A percentile compares a stretch with the other conserved stretches of the same genome.
Evolutionary conservation across 2,113 vertebrate species (phyloP).

Genomic region (Cinclus mexicanus): DNA sequence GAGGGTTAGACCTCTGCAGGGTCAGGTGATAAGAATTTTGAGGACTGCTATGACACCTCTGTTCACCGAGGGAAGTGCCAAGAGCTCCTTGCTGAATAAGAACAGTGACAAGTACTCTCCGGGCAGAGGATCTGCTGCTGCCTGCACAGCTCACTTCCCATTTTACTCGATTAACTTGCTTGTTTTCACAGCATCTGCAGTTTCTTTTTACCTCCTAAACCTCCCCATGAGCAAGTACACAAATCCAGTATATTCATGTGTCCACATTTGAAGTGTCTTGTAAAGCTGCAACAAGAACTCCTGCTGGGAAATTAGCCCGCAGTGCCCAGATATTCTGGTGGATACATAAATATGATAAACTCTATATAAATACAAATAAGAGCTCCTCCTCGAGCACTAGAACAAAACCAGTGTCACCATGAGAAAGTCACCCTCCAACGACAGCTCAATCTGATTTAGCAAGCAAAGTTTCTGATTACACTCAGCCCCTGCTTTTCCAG

Average conservation of each 20-base stretch:
- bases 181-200: neutral
- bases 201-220: neutral
- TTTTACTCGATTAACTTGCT: neutral
- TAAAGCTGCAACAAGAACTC: neutral
- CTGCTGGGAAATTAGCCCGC: neutral
- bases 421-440: neutral
- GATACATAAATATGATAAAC: neutral
- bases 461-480: slow-evolving; percentile 18
- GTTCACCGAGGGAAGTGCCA: neutral
- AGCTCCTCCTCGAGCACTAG: neutral
- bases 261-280: neutral
- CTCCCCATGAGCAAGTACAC: neutral
- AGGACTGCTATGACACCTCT: neutral
- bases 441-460: neutral
- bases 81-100: neutral
- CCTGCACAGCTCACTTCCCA: neutral
- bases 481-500: neutral
- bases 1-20: neutral
- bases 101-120: neutral
- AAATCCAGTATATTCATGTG: neutral
- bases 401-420: neutral
- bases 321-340: neutral
- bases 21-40: neutral
- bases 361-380: neutral
- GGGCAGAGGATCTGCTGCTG: neutral